Percentiles rank a stretch among this genome's conserved stretches.
phyloP scores from a whole-genome alignment of 1,140 invertebrate species.

The Triops longicaudatus region DNA sequence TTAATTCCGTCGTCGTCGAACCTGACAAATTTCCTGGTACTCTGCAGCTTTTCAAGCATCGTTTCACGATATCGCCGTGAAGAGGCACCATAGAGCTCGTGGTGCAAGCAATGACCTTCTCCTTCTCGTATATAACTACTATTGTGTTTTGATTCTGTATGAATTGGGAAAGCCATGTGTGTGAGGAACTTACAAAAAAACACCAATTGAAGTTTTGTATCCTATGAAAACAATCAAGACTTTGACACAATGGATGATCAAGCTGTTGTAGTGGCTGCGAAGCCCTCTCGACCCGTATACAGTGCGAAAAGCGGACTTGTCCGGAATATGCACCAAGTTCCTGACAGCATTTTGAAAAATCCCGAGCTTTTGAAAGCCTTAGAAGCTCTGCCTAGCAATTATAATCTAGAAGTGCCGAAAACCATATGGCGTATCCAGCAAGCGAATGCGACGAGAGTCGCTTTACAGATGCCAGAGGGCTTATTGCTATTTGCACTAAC shows the following conservation, averaged over 20 bases:
- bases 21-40: no score
- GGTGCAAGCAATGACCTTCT: no score
- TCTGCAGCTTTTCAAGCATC: no score
- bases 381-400: slow-evolving; percentile 76
- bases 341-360: slow-evolving; percentile 73
- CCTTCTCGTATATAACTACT: no score
- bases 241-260: not conserved
- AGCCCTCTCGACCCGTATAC: slow-evolving; percentile 33
- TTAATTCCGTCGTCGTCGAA: no score
- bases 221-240: not conserved
- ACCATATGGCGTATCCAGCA: slow-evolving; percentile 92
- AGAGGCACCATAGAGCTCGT: no score
- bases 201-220: no score
- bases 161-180: no score
- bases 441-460: slow-evolving; percentile 73
- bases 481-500: slow-evolving; percentile 83
- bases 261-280: slow-evolving; percentile 32
- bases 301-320: slow-evolving; percentile 24
- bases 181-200: no score
- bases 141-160: no score
- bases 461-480: slow-evolving; percentile 95
- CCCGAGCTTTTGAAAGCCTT: slow-evolving; percentile 62
- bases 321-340: slow-evolving; percentile 48
- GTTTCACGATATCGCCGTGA: no score
- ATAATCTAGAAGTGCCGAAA: slow-evolving; percentile 98